Base-by-base conservation (phyloP, 2,888 invertebrate species). In the Eumacrocentrus americanus region DNA sequence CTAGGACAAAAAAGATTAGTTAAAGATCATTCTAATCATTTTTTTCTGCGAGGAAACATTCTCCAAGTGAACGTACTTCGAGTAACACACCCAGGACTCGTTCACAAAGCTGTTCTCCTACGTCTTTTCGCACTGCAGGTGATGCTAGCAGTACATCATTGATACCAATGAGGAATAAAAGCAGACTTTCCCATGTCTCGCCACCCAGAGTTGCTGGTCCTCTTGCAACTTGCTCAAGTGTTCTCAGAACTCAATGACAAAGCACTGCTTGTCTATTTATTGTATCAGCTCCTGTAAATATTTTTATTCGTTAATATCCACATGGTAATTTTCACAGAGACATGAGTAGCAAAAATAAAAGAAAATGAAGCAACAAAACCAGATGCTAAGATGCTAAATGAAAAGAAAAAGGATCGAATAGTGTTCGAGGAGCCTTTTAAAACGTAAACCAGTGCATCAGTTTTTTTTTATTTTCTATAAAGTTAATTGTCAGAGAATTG, bases 181-280 rank as follows among this genome's bases (percentile, higher is more conserved):
- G n/a, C n/a, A n/a, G n/a, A n/a, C n/a, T n/a, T n/a, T n/a, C n/a
- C n/a, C n/a, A n/a, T n/a, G n/a, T n/a, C n/a, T n/a, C n/a, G n/a
- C n/a, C n/a, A n/a, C n/a, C n/a, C n/a, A n/a, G n/a, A n/a, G n/a
- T n/a, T n/a, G n/a, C n/a, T n/a, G n/a, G n/a, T n/a, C n/a, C n/a
- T n/a, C n/a, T n/a, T n/a, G n/a, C n/a, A n/a, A n/a, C 88, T 72
- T 91, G 88, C 73, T 95, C 94, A 0, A 95, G 83, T 3, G 94
- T 90, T 23, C 95, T 86, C 38, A 96, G 82, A 11, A 95, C 95
- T 63, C 95, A 87, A 81, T 96, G 95, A 80, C 95, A 96, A 0
- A 95, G 84, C 2, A 98, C 91, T 0, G 96, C 96, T 83, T 98
- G 97, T 63, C 95, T 69, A 94, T 94, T n/a, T n/a, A n/a, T n/a